Conservation (phyloP, 1,140 invertebrate species). For the Leptonema lineaticorne region DNA sequence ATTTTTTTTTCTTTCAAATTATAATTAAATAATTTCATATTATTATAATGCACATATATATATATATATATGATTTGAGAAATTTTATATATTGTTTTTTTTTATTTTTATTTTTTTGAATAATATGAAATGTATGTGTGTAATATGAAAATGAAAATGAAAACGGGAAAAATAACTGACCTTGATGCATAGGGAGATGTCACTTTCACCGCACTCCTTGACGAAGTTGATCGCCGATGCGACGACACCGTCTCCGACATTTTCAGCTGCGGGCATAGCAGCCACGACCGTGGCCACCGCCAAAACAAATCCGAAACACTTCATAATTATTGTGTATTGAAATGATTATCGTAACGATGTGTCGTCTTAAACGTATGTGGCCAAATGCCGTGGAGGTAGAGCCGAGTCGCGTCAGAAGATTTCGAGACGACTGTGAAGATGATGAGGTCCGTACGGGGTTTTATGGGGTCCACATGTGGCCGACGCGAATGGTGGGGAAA, state of each 20-base stretch:
- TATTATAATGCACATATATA: too few species aligned
- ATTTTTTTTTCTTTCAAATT: too few species aligned
- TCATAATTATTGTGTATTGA: constrained; percentile 57
- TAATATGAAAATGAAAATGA: too few species aligned
- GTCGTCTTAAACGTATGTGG: too few species aligned
- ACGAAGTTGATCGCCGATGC: constrained; percentile 65
- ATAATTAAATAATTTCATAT: too few species aligned
- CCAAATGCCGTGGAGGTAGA: too few species aligned
- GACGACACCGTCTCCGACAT: constrained; percentile 51
- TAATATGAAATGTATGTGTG: too few species aligned
- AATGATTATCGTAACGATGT: too few species aligned
- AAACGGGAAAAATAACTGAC: too few species aligned
- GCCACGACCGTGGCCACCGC: constrained; percentile 54
- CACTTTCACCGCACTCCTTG: constrained; percentile 67
- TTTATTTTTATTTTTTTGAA: too few species aligned
- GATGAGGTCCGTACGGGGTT: constrained; percentile 22
- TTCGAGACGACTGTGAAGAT: constrained; percentile 34
- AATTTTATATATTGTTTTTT: too few species aligned
- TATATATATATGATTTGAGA: too few species aligned
- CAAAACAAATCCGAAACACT: constrained; percentile 56
- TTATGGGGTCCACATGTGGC: constrained; percentile 22
- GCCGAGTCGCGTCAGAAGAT: constrained; percentile 15
- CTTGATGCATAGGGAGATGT: constrained; percentile 73
- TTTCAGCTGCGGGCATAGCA: constrained; percentile 56
- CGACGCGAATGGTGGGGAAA: constrained; percentile 7